Percentiles rank a stretch among this genome's conserved stretches.
phyloP scores from a whole-genome alignment of 2,888 invertebrate genomes.

The Xylocampa areola region DNA sequence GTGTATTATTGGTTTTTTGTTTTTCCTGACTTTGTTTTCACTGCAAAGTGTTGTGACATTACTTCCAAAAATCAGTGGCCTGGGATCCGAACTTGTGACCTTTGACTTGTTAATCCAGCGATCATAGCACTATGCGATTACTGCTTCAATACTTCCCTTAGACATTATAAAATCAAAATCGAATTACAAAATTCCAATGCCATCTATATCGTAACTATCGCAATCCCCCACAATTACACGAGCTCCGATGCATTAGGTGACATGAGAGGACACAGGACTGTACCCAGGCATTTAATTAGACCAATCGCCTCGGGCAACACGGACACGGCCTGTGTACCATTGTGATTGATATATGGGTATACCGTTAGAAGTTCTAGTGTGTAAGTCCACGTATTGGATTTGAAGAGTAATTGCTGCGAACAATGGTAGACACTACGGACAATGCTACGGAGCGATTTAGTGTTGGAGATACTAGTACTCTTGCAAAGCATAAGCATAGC shows the following conservation, averaged over 20 bases:
- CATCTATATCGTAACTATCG: not conserved
- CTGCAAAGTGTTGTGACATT: too few relatives aligned
- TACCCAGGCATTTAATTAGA: conserved; percentile 73
- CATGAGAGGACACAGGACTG: conserved; percentile 43
- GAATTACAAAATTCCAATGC: not conserved
- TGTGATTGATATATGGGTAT: conserved; percentile 60
- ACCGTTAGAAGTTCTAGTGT: conserved; percentile 39
- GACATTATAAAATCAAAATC: not conserved
- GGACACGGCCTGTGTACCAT: conserved; percentile 46
- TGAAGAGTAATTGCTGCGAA: conserved; percentile 24
- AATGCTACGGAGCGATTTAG: not conserved
- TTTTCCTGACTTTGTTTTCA: too few relatives aligned
- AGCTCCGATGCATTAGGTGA: conserved; percentile 40
- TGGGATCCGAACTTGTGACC: too few relatives aligned
- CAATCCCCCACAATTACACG: conserved; percentile 34
- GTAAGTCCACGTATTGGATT: conserved; percentile 32
- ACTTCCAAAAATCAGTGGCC: too few relatives aligned
- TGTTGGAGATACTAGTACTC: too few relatives aligned
- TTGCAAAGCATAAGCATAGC: too few relatives aligned
- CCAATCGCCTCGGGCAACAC: conserved; percentile 64
- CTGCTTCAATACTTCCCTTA: too few relatives aligned
- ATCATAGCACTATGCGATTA: too few relatives aligned
- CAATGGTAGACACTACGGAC: not conserved
- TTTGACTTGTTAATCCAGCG: too few relatives aligned
- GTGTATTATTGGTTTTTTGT: too few relatives aligned